Percentiles rank a stretch among this genome's conserved stretches.
These are phyloP conservation scores for Rosalia funebris DNA, from an alignment of 2,888 invertebrate genomes.

Conservation along the genomic window DNA sequence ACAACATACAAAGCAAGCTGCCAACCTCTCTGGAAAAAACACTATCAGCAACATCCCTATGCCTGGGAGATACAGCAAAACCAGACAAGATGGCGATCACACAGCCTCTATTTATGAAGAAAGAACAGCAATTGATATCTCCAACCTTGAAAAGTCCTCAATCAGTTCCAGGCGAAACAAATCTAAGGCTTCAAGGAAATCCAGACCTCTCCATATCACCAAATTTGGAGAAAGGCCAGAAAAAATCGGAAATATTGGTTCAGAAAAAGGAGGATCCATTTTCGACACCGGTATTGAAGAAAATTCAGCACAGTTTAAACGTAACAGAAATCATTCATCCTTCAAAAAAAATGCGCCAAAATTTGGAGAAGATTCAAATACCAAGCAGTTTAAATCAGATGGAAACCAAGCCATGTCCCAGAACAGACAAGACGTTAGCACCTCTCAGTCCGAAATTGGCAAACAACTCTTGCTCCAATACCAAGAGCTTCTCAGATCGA, in stretches of 20 bases:
- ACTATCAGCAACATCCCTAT: neutral
- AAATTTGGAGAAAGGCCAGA: neutral
- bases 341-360: neutral
- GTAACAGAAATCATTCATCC: neutral
- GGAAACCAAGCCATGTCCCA: neutral
- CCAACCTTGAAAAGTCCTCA: neutral
- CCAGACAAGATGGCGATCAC: neutral
- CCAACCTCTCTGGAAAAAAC: neutral
- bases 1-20: neutral
- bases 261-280: neutral
- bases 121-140: neutral
- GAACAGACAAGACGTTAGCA: neutral
- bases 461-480: constrained; percentile 4
- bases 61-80: too few species aligned
- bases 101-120: neutral
- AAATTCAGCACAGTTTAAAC: too few species aligned
- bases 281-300: neutral
- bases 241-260: neutral
- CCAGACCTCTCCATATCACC: too few species aligned
- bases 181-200: too few species aligned
- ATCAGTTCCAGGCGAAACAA: too few species aligned
- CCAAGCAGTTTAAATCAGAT: neutral
- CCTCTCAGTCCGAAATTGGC: constrained; percentile 8
- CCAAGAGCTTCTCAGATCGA: constrained; percentile 4
- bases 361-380: neutral